Base-by-base conservation (phyloP, 2,888 invertebrate genomes). In the Apamea monoglypha region DNA sequence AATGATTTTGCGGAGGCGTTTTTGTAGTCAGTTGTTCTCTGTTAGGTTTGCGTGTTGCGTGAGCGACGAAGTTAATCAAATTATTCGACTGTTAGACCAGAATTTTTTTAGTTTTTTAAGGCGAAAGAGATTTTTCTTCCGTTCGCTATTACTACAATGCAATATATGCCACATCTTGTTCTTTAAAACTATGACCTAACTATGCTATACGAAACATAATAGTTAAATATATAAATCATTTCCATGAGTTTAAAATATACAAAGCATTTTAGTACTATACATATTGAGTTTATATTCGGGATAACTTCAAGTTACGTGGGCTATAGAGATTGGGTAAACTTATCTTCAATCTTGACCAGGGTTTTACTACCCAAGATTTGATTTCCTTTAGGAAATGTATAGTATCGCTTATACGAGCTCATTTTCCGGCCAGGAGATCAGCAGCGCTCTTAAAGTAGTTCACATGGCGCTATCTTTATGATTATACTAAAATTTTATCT, bases 401-500 rank as follows among this genome's bases (percentile, higher is more conserved):
- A 84, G 80, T 80, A 86, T 59, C 74, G 66, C 85, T 84, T 85
- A 88, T 82, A 80, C 70, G 78, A 83, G 74, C 82, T 77, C 79
- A 80, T 78, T 89, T 80, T 75, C 75, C 81, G 69, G 81, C 63
- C 75, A 74, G 29, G 59, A 80, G 85, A 91, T 88, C 89, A 89
- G 89, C 87, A 89, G 89, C 78, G 80, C 74, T 79, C 86, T 85
- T 74, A 73, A 68, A 87, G 83, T 90, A 85, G 85, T 86, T 91
- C 83, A 81, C 84, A 84, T 83, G 81, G 73, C 63, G 81, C 84
- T 85, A 86, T 83, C 84, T 88, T 88, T 89, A 85, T 80, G 86
- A 79, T 84, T 77, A 80, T 82, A 91, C 82, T 92, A 90, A 93
- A 92, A 92, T 92, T 93, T 93, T 91, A 93, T 92, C 87, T 90